Conservation (phyloP, 2,113 vertebrate species). For the Peromyscus polionotus region DNA sequence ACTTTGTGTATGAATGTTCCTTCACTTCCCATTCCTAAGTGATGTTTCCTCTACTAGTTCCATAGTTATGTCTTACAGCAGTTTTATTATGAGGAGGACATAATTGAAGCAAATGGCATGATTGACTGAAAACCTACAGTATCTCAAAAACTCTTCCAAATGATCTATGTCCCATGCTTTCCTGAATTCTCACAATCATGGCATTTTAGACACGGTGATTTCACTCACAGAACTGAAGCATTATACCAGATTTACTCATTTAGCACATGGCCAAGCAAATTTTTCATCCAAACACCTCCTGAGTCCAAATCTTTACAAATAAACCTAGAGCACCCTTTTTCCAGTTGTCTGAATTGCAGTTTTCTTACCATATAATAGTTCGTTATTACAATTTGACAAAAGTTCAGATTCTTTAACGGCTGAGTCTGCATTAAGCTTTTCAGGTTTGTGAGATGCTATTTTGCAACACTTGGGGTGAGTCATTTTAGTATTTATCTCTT, state of each 20-base stretch:
- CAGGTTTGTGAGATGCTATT: neutral
- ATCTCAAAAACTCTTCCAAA: neutral
- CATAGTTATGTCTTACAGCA: neutral
- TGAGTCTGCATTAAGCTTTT: neutral
- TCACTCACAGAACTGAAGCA: slow-evolving; percentile 1
- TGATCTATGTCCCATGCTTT: neutral
- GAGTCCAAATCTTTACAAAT: neutral
- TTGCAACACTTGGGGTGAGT: neutral
- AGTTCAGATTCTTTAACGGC: neutral
- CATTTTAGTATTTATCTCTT: neutral
- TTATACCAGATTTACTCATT: slow-evolving; percentile 43
- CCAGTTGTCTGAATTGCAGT: neutral
- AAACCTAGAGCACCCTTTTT: neutral
- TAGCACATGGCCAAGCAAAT: neutral
- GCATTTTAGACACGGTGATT: neutral
- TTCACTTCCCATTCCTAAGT: neutral
- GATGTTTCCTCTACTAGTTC: neutral
- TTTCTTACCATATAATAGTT: neutral
- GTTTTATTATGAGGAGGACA: neutral
- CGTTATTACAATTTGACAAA: neutral
- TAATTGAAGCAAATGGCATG: neutral
- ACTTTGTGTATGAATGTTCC: neutral
- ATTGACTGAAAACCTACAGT: neutral
- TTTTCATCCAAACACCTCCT: slow-evolving; percentile 24
- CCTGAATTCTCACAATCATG: neutral